Evolutionary conservation across 2,888 invertebrate genomes (phyloP).

Genomic region (Sericinus montela): DNA sequence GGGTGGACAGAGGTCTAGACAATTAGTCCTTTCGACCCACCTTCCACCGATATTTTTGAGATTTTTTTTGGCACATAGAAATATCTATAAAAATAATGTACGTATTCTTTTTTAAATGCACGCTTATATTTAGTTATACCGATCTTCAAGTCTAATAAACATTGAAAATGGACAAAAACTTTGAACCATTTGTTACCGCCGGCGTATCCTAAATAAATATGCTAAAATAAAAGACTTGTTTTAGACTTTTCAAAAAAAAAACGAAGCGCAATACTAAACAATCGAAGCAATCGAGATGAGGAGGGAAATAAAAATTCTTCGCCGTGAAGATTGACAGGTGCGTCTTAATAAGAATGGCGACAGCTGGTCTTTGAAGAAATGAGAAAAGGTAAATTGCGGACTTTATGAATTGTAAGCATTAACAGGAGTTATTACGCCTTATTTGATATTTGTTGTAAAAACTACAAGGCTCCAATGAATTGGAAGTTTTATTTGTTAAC

Average conservation of each 20-base stretch:
- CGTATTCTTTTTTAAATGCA: too few species aligned
- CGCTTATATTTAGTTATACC: too few species aligned
- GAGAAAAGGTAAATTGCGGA: slow-evolving; percentile 72
- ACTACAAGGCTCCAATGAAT: too few species aligned
- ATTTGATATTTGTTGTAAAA: not conserved
- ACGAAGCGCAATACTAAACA: slow-evolving; percentile 50
- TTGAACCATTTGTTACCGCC: slow-evolving; percentile 33
- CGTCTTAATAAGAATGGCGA: slow-evolving; percentile 73
- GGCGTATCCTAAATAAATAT: slow-evolving; percentile 58
- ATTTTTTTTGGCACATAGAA: too few species aligned
- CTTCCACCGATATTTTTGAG: too few species aligned
- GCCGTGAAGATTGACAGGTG: slow-evolving; percentile 75
- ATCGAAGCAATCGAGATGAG: slow-evolving; percentile 53
- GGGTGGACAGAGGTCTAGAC: too few species aligned
- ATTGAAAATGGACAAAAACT: slow-evolving; percentile 49
- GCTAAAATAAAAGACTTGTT: slow-evolving; percentile 43
- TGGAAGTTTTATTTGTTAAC: too few species aligned
- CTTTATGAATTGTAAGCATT: slow-evolving; percentile 38
- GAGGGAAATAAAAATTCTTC: slow-evolving; percentile 67
- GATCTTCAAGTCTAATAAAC: slow-evolving; percentile 50
- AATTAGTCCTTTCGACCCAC: too few species aligned
- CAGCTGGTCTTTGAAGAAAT: slow-evolving; percentile 66
- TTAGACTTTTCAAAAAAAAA: slow-evolving; percentile 41
- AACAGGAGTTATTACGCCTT: slow-evolving; percentile 26
- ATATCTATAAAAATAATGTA: too few species aligned